Evolutionary conservation across 2,888 invertebrate genomes (phyloP).

Genomic region (Pollenia amentaria): DNA sequence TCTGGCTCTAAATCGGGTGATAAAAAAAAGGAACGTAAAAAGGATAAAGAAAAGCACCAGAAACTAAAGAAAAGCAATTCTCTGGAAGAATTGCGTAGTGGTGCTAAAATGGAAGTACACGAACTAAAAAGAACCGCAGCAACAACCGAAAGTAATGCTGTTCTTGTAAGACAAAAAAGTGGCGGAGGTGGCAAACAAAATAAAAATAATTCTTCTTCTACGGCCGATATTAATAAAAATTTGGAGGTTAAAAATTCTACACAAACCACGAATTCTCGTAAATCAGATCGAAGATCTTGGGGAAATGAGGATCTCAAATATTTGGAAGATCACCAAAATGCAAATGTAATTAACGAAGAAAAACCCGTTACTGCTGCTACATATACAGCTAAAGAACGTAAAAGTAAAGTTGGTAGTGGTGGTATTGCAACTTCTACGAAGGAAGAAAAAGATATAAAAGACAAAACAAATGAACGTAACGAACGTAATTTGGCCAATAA

Average conservation of each 20-base stretch:
- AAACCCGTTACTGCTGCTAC: slow-evolving; percentile 67
- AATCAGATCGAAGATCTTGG: slow-evolving; percentile 87
- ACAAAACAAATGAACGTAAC: slow-evolving; percentile 72
- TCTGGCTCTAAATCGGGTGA: slow-evolving; percentile 71
- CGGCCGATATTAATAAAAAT: slow-evolving; percentile 81
- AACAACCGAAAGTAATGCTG: slow-evolving; percentile 81
- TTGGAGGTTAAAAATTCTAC: slow-evolving; percentile 74
- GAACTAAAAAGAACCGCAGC: slow-evolving; percentile 83
- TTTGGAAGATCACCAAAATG: slow-evolving; percentile 79
- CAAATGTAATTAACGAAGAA: slow-evolving; percentile 77
- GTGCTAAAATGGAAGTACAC: slow-evolving; percentile 90
- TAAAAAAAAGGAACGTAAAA: slow-evolving; percentile 84
- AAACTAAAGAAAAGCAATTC: slow-evolving; percentile 90
- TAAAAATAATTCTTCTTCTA: slow-evolving; percentile 80
- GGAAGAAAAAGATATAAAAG: slow-evolving; percentile 71
- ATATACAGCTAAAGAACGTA: slow-evolving; percentile 59
- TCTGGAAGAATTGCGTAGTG: slow-evolving; percentile 91
- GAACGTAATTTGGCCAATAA: slow-evolving; percentile 69
- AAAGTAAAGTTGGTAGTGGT: slow-evolving; percentile 48
- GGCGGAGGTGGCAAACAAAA: slow-evolving; percentile 77
- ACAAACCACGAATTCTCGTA: slow-evolving; percentile 76
- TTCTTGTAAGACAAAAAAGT: slow-evolving; percentile 81
- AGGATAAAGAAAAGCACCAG: slow-evolving; percentile 84
- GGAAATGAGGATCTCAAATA: slow-evolving; percentile 88
- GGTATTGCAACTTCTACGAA: slow-evolving; percentile 17